A percentile compares a stretch with the other conserved stretches of the same genome.
Conservation (phyloP, 1,140 invertebrate genomes). For the Ceratina australensis region DNA sequence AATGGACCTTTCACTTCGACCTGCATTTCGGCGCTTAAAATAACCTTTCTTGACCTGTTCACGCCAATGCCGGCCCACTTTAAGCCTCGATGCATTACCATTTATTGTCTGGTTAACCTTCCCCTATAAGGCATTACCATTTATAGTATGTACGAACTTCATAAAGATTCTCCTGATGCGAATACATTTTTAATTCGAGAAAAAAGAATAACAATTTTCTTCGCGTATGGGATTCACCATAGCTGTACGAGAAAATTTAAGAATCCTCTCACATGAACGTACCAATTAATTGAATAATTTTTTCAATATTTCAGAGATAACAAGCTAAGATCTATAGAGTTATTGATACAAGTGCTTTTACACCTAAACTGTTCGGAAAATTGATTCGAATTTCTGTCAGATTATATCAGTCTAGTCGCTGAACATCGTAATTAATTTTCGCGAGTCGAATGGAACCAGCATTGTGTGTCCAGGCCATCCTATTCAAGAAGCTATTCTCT, state of each 20-base stretch:
- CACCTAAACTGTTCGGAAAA: not conserved
- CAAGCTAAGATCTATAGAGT: too few relatives aligned
- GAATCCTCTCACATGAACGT: too few relatives aligned
- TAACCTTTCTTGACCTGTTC: constrained; percentile 16
- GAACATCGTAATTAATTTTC: constrained; percentile 39
- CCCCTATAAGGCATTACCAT: constrained; percentile 1
- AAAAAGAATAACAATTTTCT: too few relatives aligned
- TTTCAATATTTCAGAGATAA: too few relatives aligned
- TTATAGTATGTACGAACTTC: not conserved
- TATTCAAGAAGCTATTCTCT: constrained; percentile 48
- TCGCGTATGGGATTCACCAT: too few relatives aligned
- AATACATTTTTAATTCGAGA: too few relatives aligned
- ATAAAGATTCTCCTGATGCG: not conserved
- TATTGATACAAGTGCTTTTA: not conserved
- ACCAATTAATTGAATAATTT: too few relatives aligned
- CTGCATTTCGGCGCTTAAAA: not conserved
- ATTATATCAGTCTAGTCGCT: not conserved
- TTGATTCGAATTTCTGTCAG: constrained; percentile 21
- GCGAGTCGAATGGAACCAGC: constrained; percentile 4
- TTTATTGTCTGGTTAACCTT: constrained; percentile 8
- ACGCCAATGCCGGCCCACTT: constrained; percentile 6
- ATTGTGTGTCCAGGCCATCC: constrained; percentile 33
- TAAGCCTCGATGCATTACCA: constrained; percentile 5
- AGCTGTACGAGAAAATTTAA: too few relatives aligned
- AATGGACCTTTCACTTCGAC: constrained; percentile 8